A percentile compares a stretch with the other conserved stretches of the same genome.
These are phyloP conservation scores for Magallana gigas DNA, from an alignment of 1,140 invertebrate species.

Conservation along the genomic window DNA sequence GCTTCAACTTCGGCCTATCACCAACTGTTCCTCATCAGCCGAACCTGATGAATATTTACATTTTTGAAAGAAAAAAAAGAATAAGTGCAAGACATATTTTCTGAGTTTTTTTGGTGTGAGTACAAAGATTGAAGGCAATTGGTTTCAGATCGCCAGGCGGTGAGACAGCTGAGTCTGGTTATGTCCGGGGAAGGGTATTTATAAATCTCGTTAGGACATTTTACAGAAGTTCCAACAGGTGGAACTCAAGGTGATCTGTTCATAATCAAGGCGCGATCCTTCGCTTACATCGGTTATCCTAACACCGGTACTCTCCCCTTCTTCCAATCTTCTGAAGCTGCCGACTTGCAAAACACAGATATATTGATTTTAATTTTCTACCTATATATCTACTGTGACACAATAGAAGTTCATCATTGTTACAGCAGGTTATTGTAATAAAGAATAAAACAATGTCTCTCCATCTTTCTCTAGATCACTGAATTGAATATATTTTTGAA, in stretches of 20 bases:
- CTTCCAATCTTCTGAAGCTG: too few species aligned
- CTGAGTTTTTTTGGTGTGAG: neutral
- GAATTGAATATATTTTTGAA: too few species aligned
- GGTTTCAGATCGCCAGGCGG: neutral
- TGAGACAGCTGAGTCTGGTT: neutral
- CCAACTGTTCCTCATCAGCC: constrained; percentile 20
- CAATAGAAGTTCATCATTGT: too few species aligned
- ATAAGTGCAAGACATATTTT: constrained; percentile 2
- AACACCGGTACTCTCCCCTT: too few species aligned
- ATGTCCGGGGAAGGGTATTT: neutral
- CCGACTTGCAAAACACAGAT: too few species aligned
- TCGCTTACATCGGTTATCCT: neutral
- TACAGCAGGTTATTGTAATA: too few species aligned
- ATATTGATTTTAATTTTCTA: too few species aligned
- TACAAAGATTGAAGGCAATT: neutral
- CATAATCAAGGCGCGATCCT: too few species aligned
- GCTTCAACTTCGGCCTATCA: constrained; percentile 20
- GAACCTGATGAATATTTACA: constrained; percentile 6
- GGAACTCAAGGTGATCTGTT: too few species aligned
- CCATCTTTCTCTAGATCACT: too few species aligned
- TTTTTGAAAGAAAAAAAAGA: neutral
- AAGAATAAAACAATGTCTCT: too few species aligned
- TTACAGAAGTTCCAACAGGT: neutral
- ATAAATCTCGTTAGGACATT: constrained; percentile 25
- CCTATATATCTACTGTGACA: too few species aligned